Conservation (phyloP, 2,113 vertebrate species). For the Paralichthys olivaceus region DNA sequence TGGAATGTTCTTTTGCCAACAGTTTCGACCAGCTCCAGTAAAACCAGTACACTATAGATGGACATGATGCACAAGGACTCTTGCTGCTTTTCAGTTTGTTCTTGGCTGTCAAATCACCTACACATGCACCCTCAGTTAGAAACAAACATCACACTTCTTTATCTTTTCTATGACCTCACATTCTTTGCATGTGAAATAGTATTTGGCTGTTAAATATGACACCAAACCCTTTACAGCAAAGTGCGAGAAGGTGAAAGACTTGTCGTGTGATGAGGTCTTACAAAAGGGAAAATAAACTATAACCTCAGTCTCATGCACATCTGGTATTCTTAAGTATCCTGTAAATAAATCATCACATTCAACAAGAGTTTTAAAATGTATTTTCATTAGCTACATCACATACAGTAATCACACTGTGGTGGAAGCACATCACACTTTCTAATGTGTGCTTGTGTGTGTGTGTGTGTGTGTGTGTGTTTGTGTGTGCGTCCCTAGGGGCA, state of each 20-base stretch:
- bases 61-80: neutral
- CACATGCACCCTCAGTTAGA: neutral
- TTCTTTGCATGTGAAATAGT: neutral
- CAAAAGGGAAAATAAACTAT: constrained; percentile 2
- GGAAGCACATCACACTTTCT: constrained; percentile 2
- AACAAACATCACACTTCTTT: neutral
- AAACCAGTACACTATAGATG: neutral
- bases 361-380: no score
- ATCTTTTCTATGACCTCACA: constrained; percentile 9
- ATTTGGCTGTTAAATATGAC: constrained; percentile 15
- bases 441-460: neutral
- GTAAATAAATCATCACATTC: constrained; percentile 13
- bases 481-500: neutral
- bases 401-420: neutral
- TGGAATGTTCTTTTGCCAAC: constrained; percentile 11
- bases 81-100: constrained; percentile 7
- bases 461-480: neutral
- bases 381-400: neutral
- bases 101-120: neutral
- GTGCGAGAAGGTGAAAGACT: neutral
- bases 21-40: constrained; percentile 12
- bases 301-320: neutral
- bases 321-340: neutral
- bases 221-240: neutral
- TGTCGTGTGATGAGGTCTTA: neutral